Evolutionary conservation across 2,113 vertebrate genomes (phyloP).

Genomic region (Crocuta crocuta): DNA sequence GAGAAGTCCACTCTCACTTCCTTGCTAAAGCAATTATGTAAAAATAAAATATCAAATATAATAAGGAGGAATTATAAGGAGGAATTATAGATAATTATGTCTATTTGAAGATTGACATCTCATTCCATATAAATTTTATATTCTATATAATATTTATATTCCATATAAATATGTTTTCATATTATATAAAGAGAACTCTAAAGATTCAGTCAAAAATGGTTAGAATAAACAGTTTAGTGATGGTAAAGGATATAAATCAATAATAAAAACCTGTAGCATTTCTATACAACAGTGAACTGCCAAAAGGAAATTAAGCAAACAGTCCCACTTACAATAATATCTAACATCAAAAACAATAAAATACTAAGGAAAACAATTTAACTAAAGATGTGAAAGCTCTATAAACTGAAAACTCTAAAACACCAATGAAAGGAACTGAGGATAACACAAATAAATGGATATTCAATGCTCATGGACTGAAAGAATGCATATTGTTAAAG

Average conservation of each 20-base stretch:
- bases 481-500: neutral
- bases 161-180: neutral
- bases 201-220: neutral
- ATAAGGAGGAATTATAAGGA: neutral
- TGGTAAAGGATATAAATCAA: neutral
- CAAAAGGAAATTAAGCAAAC: conserved; percentile 2
- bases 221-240: neutral
- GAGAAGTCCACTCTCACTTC: neutral
- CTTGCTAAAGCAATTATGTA: neutral
- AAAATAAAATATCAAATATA: neutral
- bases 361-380: neutral
- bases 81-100: neutral
- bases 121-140: neutral
- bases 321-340: neutral
- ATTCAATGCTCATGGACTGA: neutral
- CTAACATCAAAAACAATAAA: neutral
- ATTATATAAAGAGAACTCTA: neutral
- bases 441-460: neutral
- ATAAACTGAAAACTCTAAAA: neutral
- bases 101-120: neutral
- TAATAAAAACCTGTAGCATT: neutral
- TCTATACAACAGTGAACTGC: neutral
- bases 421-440: neutral
- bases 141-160: neutral
- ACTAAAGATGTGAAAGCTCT: neutral